Evolutionary conservation across 2,797 vertebrate species (phyloP).

Genomic region (Graptemys geographica): DNA sequence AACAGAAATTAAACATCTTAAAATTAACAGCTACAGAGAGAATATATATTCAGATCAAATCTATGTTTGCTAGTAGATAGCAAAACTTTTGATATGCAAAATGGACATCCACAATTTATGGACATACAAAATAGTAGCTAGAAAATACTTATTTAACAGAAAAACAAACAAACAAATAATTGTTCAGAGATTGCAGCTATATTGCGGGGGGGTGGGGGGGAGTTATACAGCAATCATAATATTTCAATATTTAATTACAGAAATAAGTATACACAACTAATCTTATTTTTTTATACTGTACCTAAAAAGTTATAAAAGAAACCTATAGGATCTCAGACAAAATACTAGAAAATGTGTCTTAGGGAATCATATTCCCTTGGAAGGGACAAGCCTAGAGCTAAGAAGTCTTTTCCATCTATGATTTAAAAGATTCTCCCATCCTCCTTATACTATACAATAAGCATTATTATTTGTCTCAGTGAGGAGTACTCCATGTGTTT

Average conservation of each 20-base stretch:
- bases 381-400: background rate
- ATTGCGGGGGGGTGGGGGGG: rapidly evolving
- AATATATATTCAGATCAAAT: background rate
- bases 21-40: background rate
- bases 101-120: background rate
- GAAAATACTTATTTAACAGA: background rate
- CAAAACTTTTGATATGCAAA: background rate
- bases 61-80: background rate
- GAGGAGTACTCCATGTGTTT: background rate
- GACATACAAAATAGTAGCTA: background rate
- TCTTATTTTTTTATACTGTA: background rate
- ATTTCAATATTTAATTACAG: background rate
- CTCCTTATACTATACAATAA: background rate
- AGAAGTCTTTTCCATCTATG: background rate
- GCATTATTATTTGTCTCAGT: background rate
- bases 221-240: background rate
- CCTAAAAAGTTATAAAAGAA: background rate
- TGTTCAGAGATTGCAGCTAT: background rate
- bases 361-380: background rate
- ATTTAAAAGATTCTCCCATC: background rate
- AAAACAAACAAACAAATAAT: too few species aligned
- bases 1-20: constrained; percentile 19
- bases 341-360: background rate
- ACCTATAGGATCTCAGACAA: background rate
- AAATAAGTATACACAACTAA: background rate